Evolutionary conservation across 1,140 invertebrate genomes (phyloP), one percentile per base, ranked within the genome.

Genomic region (Helicoverpa zea): DNA sequence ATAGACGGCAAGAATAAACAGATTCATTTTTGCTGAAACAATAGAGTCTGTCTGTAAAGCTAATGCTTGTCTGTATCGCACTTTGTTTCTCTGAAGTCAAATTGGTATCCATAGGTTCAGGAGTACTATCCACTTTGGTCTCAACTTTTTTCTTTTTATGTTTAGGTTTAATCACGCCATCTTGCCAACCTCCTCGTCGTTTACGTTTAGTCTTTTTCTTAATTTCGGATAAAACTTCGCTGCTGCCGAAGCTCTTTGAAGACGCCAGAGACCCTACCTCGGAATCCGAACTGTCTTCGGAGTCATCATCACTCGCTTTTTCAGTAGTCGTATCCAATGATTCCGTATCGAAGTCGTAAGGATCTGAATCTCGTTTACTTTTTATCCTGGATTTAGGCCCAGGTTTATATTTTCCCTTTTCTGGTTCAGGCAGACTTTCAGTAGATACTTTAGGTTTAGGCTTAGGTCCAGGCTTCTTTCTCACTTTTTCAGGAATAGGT

Each of bases 1-100:
- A 97, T 3, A 97, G 66, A 58, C 90, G 90, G 84, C 95, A 98
- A 14, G 94, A 89, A 59, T 96, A 95, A 47, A 84, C 95, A 5
- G 14, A 78, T 18, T 85, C 68, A 81, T 91, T 88, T 81, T 91
- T 91, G 49, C 66, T 14, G 82, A 95, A 95, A 75, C 94, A 93
- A 82, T 95, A 95, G 3, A 75, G 75, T 81, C 89, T 93, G 80
- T 95, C 94, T 11, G 81, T 91, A 75, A 91, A 95, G 79, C 90
- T 43, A 93, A 66, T 85, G 83, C n/a, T 72, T 52, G 79, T 91
- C 90, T 7, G 88, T 74, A 86, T 78, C 11, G 64, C 11, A 66
- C 30, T 35, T 78, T 59, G 13, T 64, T 70, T 18, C 68, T 84
- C 66, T 49, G 51, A 49, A 29, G n/a, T 43, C 30, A 18, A 7